Evolutionary conservation across 1,140 invertebrate species (phyloP), one percentile per base, ranked within the genome.

Genomic region (Hyles euphorbiae): DNA sequence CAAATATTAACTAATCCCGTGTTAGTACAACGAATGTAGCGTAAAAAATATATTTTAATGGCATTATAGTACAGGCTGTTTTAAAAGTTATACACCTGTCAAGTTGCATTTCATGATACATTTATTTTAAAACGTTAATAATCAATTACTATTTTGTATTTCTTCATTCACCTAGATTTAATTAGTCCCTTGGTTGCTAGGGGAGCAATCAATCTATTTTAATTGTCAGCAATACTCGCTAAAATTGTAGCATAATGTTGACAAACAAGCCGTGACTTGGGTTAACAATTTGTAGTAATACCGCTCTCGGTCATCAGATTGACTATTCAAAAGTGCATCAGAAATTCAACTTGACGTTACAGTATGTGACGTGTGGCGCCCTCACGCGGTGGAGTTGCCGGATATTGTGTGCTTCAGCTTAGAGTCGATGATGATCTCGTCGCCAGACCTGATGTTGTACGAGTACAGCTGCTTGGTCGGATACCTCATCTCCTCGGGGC

Each of bases 351-450:
- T 22, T 22, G 22, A 22, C 22, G 22, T 22, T 22, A 22, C 22
- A 22, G 22, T 22, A 22, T 22, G 22, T 22, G 22, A 22, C 22
- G 22, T 8, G 36, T 8, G 36, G 36, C 36, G 36, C 36, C 68
- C 58, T 82, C 70, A 87, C 61, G 79, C 75, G 9, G 75, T 76
- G 5, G 85, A 86, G 58, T 78, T 86, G 12, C 65, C 67, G 0
- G 83, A 86, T 52, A 83, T 68, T 1, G 82, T 80, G 66, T 88
- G 80, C 54, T 86, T 86, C 34, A 87, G 62, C 72, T 95, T 95
- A 61, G 92, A 93, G 78, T 97, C 95, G 56, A 98, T 94, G 56
- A 97, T 95, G 71, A 98, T 97, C 83, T 98, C 96, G 88, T 98
- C 96, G 2, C 96, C 96, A 68, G 95, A 95, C 61, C 93, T 91